These are phyloP conservation scores for Forficula auricularia DNA, from an alignment of 1,140 invertebrate genomes.

Conservation along the genomic window DNA sequence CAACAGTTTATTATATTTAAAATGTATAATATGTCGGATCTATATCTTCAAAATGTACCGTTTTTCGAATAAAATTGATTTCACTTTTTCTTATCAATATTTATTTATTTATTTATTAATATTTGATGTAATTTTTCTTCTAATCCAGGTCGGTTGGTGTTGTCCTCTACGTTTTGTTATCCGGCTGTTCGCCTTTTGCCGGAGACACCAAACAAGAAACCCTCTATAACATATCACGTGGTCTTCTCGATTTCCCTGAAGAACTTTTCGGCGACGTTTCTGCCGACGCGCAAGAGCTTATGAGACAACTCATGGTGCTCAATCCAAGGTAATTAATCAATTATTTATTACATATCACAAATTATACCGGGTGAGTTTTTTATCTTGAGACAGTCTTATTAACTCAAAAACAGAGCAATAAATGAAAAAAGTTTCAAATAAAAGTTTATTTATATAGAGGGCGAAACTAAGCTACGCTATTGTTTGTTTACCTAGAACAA, in stretches of 20 bases:
- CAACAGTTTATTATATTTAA: conserved; percentile 15
- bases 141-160: conserved; percentile 49
- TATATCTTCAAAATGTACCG: too few species aligned
- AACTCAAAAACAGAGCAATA: too few species aligned
- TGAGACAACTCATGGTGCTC: conserved; percentile 40
- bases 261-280: conserved; percentile 51
- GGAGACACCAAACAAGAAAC: conserved; percentile 61
- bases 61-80: neutral
- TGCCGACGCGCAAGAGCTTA: conserved; percentile 46
- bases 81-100: conserved; percentile 1
- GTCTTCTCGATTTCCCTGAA: conserved; percentile 52
- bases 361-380: too few species aligned
- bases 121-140: neutral
- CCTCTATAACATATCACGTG: conserved; percentile 53
- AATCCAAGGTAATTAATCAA: conserved; percentile 36
- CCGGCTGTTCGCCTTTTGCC: conserved; percentile 57
- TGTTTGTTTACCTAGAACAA: too few species aligned
- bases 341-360: neutral
- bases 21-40: too few species aligned
- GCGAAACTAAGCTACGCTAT: too few species aligned
- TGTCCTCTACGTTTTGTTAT: conserved; percentile 53
- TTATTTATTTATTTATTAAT: neutral
- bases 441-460: too few species aligned
- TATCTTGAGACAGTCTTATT: too few species aligned
- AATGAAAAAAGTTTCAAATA: too few species aligned